phyloP scores from a whole-genome alignment of 2,113 vertebrate genomes.

The Silurus asotus region DNA sequence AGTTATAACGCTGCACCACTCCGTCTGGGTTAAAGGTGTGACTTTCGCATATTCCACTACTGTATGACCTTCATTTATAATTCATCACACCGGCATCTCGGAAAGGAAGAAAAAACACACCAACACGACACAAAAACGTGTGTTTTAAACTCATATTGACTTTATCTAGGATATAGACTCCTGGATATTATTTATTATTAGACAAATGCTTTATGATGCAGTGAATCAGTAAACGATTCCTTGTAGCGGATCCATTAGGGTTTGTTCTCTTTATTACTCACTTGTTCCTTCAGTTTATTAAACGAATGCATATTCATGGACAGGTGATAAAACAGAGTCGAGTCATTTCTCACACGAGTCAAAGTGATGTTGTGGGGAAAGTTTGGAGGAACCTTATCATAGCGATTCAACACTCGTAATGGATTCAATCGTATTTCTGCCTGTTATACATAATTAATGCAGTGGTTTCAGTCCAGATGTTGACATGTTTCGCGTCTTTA shows the following conservation, averaged over 20 bases:
- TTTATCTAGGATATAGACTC: slow-evolving; percentile 23
- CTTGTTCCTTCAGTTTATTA: too few relatives aligned
- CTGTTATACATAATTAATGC: not conserved
- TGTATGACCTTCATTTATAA: slow-evolving; percentile 37
- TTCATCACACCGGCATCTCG: not conserved
- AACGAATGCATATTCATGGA: too few relatives aligned
- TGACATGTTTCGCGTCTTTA: not conserved
- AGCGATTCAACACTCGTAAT: not conserved
- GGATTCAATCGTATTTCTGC: not conserved
- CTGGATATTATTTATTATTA: not conserved
- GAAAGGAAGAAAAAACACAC: slow-evolving; percentile 9
- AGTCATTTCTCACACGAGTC: too few relatives aligned
- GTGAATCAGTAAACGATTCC: not conserved
- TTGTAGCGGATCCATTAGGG: too few relatives aligned
- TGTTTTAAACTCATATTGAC: slow-evolving; percentile 32
- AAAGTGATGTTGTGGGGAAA: too few relatives aligned
- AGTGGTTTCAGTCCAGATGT: not conserved
- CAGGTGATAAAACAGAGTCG: too few relatives aligned
- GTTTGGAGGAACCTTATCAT: too few relatives aligned
- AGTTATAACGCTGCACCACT: not conserved
- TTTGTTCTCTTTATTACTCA: too few relatives aligned
- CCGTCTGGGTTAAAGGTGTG: not conserved
- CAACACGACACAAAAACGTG: slow-evolving; percentile 4
- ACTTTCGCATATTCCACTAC: not conserved
- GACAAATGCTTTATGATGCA: too few relatives aligned